phyloP scores from a whole-genome alignment of 1,140 invertebrate genomes.

The Scaptomyza montana region DNA sequence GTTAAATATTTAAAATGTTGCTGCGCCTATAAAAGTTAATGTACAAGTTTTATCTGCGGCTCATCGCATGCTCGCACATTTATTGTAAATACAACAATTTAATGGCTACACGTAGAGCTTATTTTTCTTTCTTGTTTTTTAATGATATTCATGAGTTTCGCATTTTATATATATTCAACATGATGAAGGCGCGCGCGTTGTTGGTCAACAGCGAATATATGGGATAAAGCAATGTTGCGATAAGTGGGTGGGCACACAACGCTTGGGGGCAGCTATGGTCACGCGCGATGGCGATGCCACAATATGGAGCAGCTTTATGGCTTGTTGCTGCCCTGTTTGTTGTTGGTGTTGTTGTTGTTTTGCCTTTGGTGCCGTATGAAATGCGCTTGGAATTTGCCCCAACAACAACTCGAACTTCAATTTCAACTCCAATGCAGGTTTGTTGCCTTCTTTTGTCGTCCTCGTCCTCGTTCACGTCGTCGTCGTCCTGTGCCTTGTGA shows the following conservation, averaged over 20 bases:
- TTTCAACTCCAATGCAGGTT: constrained; percentile 39
- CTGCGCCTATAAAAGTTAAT: constrained; percentile 13
- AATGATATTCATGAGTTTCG: constrained; percentile 79
- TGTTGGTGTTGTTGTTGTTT: constrained; percentile 43
- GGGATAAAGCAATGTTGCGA: constrained; percentile 47
- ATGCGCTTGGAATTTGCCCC: constrained; percentile 76
- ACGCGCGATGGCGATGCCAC: constrained; percentile 54
- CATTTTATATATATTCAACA: constrained; percentile 42
- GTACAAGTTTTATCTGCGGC: constrained; percentile 7
- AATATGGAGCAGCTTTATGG: constrained; percentile 65
- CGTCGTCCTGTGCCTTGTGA: constrained; percentile 67
- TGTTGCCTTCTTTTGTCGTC: constrained; percentile 21
- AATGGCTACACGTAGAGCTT: constrained; percentile 16
- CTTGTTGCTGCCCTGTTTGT: constrained; percentile 19
- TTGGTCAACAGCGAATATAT: constrained; percentile 23
- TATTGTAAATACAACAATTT: constrained; percentile 57
- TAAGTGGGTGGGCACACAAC: constrained; percentile 54
- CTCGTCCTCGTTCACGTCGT: neutral
- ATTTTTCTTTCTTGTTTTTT: constrained; percentile 15
- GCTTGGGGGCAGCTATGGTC: constrained; percentile 61
- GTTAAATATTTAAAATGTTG: constrained; percentile 27
- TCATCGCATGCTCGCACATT: constrained; percentile 43
- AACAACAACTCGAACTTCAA: constrained; percentile 24
- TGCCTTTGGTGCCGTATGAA: constrained; percentile 76
- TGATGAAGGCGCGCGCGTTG: constrained; percentile 55